phyloP scores from a whole-genome alignment of 2,888 invertebrate species.

The Schrankia costaestrigalis region DNA sequence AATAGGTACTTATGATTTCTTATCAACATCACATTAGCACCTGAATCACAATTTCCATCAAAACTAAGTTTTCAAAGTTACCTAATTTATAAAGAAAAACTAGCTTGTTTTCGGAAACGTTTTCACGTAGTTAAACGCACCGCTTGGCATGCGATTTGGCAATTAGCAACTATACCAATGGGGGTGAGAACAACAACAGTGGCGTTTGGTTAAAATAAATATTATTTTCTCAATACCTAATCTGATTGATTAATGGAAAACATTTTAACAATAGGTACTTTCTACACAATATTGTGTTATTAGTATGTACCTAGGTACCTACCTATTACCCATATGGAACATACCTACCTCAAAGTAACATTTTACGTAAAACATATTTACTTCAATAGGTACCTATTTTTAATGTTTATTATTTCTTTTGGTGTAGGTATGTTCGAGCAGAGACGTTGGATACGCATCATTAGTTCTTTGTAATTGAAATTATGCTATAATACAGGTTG shows the following conservation, averaged over 20 bases:
- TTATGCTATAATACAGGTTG: too few species aligned
- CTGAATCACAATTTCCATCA: conserved; percentile 43
- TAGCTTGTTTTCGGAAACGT: conserved; percentile 70
- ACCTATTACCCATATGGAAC: too few species aligned
- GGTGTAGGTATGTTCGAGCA: neutral
- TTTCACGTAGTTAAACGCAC: conserved; percentile 62
- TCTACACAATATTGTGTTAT: too few species aligned
- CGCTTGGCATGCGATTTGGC: conserved; percentile 57
- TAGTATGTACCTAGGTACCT: neutral
- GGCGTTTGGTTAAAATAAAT: conserved; percentile 35
- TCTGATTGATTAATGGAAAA: too few species aligned
- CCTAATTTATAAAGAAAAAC: conserved; percentile 56
- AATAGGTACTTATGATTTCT: conserved; percentile 27
- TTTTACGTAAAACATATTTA: too few species aligned
- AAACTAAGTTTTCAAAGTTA: conserved; percentile 37
- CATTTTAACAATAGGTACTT: too few species aligned
- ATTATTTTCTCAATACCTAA: too few species aligned
- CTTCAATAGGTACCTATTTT: too few species aligned
- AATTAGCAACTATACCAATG: conserved; percentile 47
- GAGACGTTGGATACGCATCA: neutral
- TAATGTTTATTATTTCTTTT: too few species aligned
- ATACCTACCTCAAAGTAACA: too few species aligned
- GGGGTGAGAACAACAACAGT: conserved; percentile 42
- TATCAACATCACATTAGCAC: conserved; percentile 50
- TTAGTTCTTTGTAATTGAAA: too few species aligned